Evolutionary conservation across 2,113 vertebrate species (phyloP), one percentile per base, ranked within the genome.

Genomic region (Sus scrofa): DNA sequence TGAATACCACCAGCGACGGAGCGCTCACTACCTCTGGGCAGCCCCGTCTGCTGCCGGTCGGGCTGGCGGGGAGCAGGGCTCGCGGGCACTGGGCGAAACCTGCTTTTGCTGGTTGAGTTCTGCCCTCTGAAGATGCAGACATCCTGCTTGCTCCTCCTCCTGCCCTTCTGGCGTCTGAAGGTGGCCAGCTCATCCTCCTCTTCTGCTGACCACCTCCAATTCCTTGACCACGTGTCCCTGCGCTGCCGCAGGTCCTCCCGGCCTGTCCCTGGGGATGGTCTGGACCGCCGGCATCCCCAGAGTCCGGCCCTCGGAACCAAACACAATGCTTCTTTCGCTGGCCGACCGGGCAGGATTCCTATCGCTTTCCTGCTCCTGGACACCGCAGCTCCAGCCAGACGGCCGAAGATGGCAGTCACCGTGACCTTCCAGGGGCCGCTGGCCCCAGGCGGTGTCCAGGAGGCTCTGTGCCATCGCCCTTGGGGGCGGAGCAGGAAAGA

Each of bases 401-500:
- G 2, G 34, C n/a, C 0, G 0, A 4, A 22, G n/a, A 3, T 20
- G 62, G n/a, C 20, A 0, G 20, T 16, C 37, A 8, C 3, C 2
- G 7, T 1, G 22, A n/a, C 39, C 26, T 75, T 39, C 1, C 1
- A 10, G 54, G 8, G 10, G 3, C 6, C 11, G 30, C 19, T 10
- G 3, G 26, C 26, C 32, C 1, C 1, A n/a, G n/a, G n/a, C n/a
- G n/a, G n/a, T n/a, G n/a, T n/a, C n/a, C n/a, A n/a, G n/a, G n/a
- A n/a, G n/a, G 14, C 14, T 12, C 30, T 26, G 6, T 0, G 70
- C 20, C 1, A 0, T 30, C 1, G 0, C 70, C 2, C 3, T 9
- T 7, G 62, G 39, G n/a, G 30, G 0, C 5, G 1, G 1, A 26
- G 58, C 0, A 0, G 39, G 86, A 32, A 62, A 26, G 44, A 52